Evolutionary conservation across 35 echinoderm and acorn worm genomes (phyloP), one percentile per base, ranked within the genome.

Genomic region (Ophiothrix spiculata): DNA sequence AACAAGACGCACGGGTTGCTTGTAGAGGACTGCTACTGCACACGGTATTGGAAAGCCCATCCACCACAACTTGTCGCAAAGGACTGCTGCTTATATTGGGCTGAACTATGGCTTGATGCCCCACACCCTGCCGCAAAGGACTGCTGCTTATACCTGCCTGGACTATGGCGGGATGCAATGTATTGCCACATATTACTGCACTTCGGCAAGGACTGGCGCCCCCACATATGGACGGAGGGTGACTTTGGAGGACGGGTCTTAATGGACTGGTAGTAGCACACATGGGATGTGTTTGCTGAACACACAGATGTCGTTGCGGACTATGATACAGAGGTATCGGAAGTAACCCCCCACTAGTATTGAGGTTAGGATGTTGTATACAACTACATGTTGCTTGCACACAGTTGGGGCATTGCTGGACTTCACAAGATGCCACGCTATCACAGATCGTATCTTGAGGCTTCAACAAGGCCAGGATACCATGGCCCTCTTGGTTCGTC

Each of bases 1-100:
- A 93, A 73, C 42, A 83, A 86, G 28, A 75, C 54, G 21, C 88
- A 76, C 4, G 84, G 37, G 25, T 25, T 25, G 4, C 16, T 28
- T 69, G 60, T 28, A 69, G 23, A 2, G 8, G 60, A n/a, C 60
- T 69, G 23, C 60, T 69, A 28, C 60, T 69, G 15, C n/a, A n/a
- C n/a, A n/a, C n/a, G n/a, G n/a, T n/a, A n/a, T n/a, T n/a, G n/a
- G n/a, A n/a, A n/a, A n/a, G n/a, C n/a, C n/a, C n/a, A n/a, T n/a
- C n/a, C n/a, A n/a, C n/a, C n/a, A n/a, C n/a, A n/a, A n/a, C n/a
- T n/a, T n/a, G n/a, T n/a, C n/a, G n/a, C n/a, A n/a, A n/a, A n/a
- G n/a, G n/a, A n/a, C n/a, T n/a, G n/a, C n/a, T n/a, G n/a, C n/a
- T n/a, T n/a, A n/a, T n/a, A n/a, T n/a, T n/a, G n/a, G n/a, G n/a